Evolutionary conservation across 2,113 vertebrate genomes (phyloP).

Genomic region (Dicerorhinus sumatrensis): DNA sequence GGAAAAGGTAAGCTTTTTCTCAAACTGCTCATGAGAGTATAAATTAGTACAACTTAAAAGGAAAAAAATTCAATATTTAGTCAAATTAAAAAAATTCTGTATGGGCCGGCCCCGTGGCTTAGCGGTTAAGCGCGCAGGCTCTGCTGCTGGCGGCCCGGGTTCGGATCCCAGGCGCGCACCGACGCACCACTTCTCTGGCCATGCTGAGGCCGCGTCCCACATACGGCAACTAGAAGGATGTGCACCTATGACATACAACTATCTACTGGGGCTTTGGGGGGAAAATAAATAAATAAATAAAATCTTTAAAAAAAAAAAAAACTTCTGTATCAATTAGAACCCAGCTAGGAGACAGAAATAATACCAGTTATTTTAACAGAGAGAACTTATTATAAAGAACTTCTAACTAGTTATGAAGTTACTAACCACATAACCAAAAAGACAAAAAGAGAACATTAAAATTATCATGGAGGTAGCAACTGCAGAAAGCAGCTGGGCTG

Average conservation of each 20-base stretch:
- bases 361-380: slow-evolving; percentile 1
- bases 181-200: too few relatives aligned
- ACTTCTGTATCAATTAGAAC: neutral
- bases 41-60: neutral
- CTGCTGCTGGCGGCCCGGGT: too few relatives aligned
- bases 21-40: neutral
- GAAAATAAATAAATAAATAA: too few relatives aligned
- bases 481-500: neutral
- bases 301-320: slow-evolving; percentile 47
- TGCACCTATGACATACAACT: too few relatives aligned
- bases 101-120: too few relatives aligned
- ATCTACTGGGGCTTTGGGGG: too few relatives aligned
- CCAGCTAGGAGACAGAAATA: neutral
- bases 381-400: neutral
- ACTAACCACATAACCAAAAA: neutral
- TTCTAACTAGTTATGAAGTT: slow-evolving; percentile 6
- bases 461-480: neutral
- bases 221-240: too few relatives aligned
- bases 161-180: too few relatives aligned
- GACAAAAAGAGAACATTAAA: slow-evolving; percentile 25
- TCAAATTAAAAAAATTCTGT: neutral
- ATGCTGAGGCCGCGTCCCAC: too few relatives aligned
- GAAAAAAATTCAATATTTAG: neutral
- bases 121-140: too few relatives aligned
- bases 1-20: slow-evolving; percentile 20